Conservation (phyloP, 2,797 vertebrate genomes). For the Argya squamiceps region DNA sequence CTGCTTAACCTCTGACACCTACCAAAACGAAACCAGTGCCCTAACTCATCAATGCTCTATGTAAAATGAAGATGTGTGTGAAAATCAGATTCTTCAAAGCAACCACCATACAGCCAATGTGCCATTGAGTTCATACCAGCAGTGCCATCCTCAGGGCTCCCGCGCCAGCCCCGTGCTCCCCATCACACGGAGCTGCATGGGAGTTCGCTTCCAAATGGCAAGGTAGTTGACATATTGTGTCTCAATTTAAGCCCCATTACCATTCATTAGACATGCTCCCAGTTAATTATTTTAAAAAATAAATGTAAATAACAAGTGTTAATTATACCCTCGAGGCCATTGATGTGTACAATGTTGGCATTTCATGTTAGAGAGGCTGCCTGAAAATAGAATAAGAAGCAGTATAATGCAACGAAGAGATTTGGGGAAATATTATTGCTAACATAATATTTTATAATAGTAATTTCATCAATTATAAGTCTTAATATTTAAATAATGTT, state of each 20-base stretch:
- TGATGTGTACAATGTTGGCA: conserved; percentile 20
- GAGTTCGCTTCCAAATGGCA: conserved; percentile 19
- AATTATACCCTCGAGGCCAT: conserved; percentile 56
- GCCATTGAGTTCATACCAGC: neutral
- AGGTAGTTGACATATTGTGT: conserved; percentile 55
- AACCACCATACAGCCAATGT: neutral
- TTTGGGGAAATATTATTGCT: neutral
- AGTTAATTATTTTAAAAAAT: conserved; percentile 67
- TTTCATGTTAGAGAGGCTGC: conserved; percentile 18
- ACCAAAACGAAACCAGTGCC: neutral
- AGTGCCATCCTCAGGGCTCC: neutral
- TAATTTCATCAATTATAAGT: neutral
- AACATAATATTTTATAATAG: conserved; percentile 2
- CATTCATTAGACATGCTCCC: conserved; percentile 50
- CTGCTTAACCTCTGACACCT: neutral
- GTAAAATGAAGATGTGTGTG: neutral
- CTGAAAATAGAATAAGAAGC: conserved; percentile 37
- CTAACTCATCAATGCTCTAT: neutral
- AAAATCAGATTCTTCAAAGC: neutral
- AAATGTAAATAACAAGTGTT: conserved; percentile 68
- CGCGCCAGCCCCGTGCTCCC: neutral
- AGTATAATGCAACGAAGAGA: neutral
- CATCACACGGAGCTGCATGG: neutral
- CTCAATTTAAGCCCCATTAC: conserved; percentile 58
- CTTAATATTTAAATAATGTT: conserved; percentile 34